Conservation (phyloP, 2,888 invertebrate genomes). For the Lasioglossum morio region DNA sequence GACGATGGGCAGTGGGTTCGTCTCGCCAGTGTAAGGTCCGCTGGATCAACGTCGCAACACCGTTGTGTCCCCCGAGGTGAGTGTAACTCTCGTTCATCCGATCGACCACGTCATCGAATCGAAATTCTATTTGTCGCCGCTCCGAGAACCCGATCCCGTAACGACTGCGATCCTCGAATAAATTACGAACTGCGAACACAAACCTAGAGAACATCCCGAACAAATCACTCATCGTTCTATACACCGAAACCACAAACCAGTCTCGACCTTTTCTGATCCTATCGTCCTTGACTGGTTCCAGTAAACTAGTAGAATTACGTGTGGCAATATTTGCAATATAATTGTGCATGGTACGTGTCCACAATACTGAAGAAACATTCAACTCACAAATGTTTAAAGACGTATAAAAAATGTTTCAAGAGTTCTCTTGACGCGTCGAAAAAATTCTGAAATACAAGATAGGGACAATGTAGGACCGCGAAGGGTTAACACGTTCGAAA, state of each 20-base stretch:
- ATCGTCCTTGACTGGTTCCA: background rate
- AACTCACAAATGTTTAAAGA: too few species aligned
- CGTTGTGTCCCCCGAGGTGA: constrained; percentile 62
- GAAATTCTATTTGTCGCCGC: constrained; percentile 18
- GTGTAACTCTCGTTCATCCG: constrained; percentile 28
- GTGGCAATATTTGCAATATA: background rate
- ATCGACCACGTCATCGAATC: constrained; percentile 1
- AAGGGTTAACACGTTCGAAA: background rate
- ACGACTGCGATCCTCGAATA: background rate
- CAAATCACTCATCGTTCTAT: constrained; percentile 1
- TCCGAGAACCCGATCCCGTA: background rate
- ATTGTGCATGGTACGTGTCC: background rate
- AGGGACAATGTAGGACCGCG: too few species aligned
- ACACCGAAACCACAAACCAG: background rate
- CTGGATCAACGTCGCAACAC: constrained; percentile 38
- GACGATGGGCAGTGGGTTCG: constrained; percentile 90
- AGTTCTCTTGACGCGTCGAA: too few species aligned
- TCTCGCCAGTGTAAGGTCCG: constrained; percentile 89
- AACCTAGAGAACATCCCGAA: background rate
- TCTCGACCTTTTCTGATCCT: background rate
- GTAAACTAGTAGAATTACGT: background rate
- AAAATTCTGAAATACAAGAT: background rate
- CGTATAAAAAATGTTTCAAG: too few species aligned
- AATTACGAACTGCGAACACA: background rate
- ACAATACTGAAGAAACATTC: too few species aligned